phyloP scores from a whole-genome alignment of 2,888 invertebrate species.

The Nasonia oneida region DNA sequence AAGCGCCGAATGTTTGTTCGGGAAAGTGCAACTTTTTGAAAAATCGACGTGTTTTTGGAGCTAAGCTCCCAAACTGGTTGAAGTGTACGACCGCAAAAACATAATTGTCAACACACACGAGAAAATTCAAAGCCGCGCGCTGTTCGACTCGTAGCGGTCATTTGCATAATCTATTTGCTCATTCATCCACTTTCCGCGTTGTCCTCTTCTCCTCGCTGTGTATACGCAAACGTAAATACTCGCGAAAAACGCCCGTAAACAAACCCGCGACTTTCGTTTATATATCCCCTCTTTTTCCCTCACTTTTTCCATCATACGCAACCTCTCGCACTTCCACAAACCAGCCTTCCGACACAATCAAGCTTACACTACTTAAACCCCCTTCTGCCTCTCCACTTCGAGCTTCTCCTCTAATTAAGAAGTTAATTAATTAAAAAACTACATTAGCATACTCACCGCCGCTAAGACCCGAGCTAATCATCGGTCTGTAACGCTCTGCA shows the following conservation, averaged over 20 bases:
- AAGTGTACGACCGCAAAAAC: neutral
- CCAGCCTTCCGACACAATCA: neutral
- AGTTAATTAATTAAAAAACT: neutral
- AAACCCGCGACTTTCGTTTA: constrained; percentile 3
- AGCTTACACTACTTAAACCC: neutral
- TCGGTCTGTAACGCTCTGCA: neutral
- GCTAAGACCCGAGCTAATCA: neutral
- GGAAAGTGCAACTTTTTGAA: neutral
- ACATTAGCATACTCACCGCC: constrained; percentile 8
- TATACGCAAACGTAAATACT: neutral
- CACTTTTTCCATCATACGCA: neutral
- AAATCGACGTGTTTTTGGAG: neutral
- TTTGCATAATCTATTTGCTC: constrained; percentile 63
- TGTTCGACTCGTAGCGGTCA: constrained; percentile 32
- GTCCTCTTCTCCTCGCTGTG: neutral
- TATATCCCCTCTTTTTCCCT: neutral
- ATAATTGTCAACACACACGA: no score
- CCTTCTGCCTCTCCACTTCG: neutral
- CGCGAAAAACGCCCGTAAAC: constrained; percentile 17
- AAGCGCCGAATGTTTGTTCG: neutral
- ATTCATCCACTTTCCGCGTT: constrained; percentile 47
- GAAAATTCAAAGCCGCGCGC: constrained; percentile 26
- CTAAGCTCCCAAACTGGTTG: neutral
- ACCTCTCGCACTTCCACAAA: neutral
- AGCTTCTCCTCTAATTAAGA: neutral